Percentiles rank a stretch among this genome's conserved stretches.
These are phyloP conservation scores for Calcarius lapponicus DNA, from an alignment of 2,797 vertebrate genomes.

Conservation along the genomic window DNA sequence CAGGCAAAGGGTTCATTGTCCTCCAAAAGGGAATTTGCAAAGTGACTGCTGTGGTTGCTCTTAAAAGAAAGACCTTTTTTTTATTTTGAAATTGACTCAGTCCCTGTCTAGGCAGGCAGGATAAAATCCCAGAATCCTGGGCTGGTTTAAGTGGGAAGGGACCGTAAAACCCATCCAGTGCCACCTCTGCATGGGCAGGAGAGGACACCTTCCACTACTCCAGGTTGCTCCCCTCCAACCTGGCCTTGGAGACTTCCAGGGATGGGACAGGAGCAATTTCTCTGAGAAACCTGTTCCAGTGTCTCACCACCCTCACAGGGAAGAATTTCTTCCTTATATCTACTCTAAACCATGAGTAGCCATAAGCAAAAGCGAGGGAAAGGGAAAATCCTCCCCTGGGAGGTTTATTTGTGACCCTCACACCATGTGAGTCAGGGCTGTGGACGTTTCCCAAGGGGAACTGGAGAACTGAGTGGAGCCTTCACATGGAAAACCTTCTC, in stretches of 20 bases:
- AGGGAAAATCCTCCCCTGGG: not conserved
- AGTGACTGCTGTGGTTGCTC: fast-evolving
- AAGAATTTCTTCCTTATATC: not conserved
- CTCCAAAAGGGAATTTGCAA: not conserved
- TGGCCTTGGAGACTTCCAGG: not conserved
- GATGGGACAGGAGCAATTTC: not conserved
- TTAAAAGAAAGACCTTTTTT: fast-evolving
- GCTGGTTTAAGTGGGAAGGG: not conserved
- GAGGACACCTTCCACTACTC: not conserved
- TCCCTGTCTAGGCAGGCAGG: not conserved
- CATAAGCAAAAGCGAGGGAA: not conserved
- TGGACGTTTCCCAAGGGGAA: not conserved
- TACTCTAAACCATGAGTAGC: not conserved
- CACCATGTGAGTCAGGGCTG: not conserved
- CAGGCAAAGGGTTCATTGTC: too few species aligned
- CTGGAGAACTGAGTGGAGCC: not conserved
- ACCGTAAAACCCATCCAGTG: not conserved
- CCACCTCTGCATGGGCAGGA: not conserved
- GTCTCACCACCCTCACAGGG: not conserved
- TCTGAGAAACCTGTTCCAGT: not conserved
- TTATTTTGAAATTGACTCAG: not conserved
- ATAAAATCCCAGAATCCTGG: not conserved
- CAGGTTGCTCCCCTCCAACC: not conserved
- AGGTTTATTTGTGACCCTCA: not conserved
- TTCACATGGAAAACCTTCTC: not conserved